These are phyloP conservation scores for Bradynema listronoti DNA, from an alignment of 1,140 invertebrate genomes.

Conservation along the genomic window DNA sequence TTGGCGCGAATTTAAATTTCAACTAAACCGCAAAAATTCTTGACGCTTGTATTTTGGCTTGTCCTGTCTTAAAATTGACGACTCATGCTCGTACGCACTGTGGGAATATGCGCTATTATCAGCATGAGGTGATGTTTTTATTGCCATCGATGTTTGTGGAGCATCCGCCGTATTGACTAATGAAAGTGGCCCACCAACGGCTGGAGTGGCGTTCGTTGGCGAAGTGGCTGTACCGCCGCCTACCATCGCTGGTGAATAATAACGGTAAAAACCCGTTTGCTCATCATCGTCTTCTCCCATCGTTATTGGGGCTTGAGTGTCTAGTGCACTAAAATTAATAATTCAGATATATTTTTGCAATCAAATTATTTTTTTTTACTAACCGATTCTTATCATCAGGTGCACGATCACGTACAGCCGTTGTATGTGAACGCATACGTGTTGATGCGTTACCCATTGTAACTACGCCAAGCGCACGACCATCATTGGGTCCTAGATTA, in stretches of 20 bases:
- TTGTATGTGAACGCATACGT: conserved; percentile 54
- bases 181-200: neutral
- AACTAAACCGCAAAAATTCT: conserved; percentile 55
- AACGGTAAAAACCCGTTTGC: conserved; percentile 45
- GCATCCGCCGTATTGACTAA: too few species aligned
- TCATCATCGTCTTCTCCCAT: conserved; percentile 58
- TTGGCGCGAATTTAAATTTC: too few species aligned
- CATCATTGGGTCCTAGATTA: conserved; percentile 1
- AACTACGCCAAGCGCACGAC: conserved; percentile 8
- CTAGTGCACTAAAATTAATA: conserved; percentile 34
- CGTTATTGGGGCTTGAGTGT: conserved; percentile 54
- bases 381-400: conserved; percentile 39
- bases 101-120: too few species aligned
- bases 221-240: too few species aligned
- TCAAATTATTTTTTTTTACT: conserved; percentile 8
- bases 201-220: conserved; percentile 13
- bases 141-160: too few species aligned
- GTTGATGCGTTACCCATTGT: conserved; percentile 51
- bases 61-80: conserved; percentile 7
- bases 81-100: conserved; percentile 25
- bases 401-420: conserved; percentile 47
- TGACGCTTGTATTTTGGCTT: conserved; percentile 58
- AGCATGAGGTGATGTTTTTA: conserved; percentile 15
- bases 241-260: too few species aligned
- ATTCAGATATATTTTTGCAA: neutral